Evolutionary conservation across 2,797 vertebrate species (phyloP).

Genomic region (Trachops cirrhosus): DNA sequence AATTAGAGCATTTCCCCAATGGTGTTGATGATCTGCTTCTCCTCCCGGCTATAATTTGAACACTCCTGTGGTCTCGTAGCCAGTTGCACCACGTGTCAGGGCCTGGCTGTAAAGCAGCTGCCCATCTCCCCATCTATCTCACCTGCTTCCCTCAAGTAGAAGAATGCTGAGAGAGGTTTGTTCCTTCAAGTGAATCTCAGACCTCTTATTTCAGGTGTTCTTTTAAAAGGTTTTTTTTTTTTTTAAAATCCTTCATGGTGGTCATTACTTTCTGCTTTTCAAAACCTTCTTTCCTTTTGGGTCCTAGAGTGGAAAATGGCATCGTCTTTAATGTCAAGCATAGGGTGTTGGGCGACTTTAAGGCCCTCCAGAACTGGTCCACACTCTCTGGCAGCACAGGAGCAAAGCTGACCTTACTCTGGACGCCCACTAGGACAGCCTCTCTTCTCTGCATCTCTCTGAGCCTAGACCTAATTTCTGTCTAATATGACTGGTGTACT

Average conservation of each 20-base stretch:
- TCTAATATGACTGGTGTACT: neutral
- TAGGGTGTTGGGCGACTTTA: neutral
- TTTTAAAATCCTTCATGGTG: neutral
- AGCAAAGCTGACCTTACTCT: neutral
- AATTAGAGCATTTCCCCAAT: conserved; percentile 64
- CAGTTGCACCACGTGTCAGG: neutral
- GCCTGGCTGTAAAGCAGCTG: neutral
- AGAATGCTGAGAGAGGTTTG: neutral
- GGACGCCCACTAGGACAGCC: neutral
- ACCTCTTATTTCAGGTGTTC: neutral
- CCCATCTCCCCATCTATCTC: neutral
- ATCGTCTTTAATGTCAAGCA: neutral
- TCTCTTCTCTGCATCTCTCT: neutral
- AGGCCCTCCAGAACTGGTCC: neutral
- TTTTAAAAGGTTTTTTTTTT: neutral
- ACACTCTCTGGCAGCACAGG: neutral
- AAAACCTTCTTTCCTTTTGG: neutral
- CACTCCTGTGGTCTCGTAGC: neutral
- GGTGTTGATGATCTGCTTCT: conserved; percentile 30
- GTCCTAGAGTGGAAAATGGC: neutral
- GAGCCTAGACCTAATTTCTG: neutral
- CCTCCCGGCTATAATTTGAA: neutral
- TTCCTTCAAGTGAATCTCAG: neutral
- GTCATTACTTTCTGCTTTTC: neutral
- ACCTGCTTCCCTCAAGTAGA: neutral